Conservation (phyloP, 2,797 vertebrate genomes). For the Euphonia xanthogaster region DNA sequence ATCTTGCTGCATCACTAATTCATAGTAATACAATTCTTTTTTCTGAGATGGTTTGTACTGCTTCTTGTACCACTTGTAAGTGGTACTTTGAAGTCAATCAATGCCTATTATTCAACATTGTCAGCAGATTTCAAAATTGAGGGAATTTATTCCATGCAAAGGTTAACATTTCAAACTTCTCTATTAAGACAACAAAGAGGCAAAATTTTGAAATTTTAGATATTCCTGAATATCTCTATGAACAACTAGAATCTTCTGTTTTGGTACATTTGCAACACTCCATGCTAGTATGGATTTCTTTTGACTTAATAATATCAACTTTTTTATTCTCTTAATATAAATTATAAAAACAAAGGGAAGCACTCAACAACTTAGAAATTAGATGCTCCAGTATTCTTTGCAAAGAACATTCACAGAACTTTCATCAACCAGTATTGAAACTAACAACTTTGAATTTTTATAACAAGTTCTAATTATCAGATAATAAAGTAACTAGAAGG, state of each 20-base stretch:
- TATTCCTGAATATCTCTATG: background rate
- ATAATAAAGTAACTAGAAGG: background rate
- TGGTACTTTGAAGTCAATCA: background rate
- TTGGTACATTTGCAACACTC: background rate
- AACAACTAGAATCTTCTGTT: background rate
- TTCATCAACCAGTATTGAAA: background rate
- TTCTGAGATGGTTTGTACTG: background rate
- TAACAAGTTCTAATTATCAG: background rate
- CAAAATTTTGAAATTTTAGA: background rate
- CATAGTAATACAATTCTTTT: background rate
- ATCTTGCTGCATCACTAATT: conserved; percentile 33
- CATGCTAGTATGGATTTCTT: background rate
- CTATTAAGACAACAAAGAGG: background rate
- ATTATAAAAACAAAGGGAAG: background rate
- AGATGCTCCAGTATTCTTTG: background rate
- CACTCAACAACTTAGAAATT: background rate
- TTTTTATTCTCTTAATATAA: background rate
- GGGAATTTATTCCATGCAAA: background rate
- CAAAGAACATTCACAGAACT: background rate
- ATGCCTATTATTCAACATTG: background rate
- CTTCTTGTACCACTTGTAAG: background rate
- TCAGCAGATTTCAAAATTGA: background rate
- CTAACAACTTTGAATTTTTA: background rate
- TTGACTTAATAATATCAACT: background rate
- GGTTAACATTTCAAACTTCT: background rate